These are phyloP conservation scores for Drosophila austrosaltans DNA, from an alignment of 2,888 invertebrate genomes.

Conservation along the genomic window DNA sequence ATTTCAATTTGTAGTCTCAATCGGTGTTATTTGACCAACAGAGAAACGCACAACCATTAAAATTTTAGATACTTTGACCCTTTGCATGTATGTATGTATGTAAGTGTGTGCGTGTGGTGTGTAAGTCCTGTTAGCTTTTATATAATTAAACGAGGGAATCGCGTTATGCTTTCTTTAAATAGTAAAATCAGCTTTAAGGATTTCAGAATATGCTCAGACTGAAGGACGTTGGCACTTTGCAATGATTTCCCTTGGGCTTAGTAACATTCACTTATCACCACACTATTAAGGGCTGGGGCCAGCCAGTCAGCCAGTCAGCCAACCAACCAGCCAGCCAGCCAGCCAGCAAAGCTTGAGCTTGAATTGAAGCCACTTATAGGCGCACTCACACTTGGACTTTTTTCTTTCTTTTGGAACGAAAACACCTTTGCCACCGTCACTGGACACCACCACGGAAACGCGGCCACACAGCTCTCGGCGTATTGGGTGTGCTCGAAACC, in stretches of 20 bases:
- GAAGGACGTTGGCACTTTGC: slow-evolving; percentile 59
- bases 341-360: neutral
- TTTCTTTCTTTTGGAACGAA: slow-evolving; percentile 15
- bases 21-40: slow-evolving; percentile 37
- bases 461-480: slow-evolving; percentile 5
- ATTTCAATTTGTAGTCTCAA: slow-evolving; percentile 60
- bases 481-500: neutral
- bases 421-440: slow-evolving; percentile 16
- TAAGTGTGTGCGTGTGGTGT: slow-evolving; percentile 22
- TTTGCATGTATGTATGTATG: slow-evolving; percentile 26
- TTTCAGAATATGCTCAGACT: slow-evolving; percentile 37
- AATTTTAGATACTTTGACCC: slow-evolving; percentile 57
- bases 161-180: slow-evolving; percentile 65
- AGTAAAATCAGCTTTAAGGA: slow-evolving; percentile 47
- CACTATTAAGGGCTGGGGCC: slow-evolving; percentile 44
- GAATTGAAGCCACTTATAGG: slow-evolving; percentile 20
- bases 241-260: slow-evolving; percentile 75
- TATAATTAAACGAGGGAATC: slow-evolving; percentile 74
- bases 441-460: slow-evolving; percentile 20
- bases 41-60: slow-evolving; percentile 39
- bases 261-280: slow-evolving; percentile 71
- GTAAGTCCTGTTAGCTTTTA: slow-evolving; percentile 60
- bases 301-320: no score
- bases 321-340: no score
- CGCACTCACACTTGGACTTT: slow-evolving; percentile 20